phyloP scores from a whole-genome alignment of 2,888 invertebrate species.

The Volucella inflata region DNA sequence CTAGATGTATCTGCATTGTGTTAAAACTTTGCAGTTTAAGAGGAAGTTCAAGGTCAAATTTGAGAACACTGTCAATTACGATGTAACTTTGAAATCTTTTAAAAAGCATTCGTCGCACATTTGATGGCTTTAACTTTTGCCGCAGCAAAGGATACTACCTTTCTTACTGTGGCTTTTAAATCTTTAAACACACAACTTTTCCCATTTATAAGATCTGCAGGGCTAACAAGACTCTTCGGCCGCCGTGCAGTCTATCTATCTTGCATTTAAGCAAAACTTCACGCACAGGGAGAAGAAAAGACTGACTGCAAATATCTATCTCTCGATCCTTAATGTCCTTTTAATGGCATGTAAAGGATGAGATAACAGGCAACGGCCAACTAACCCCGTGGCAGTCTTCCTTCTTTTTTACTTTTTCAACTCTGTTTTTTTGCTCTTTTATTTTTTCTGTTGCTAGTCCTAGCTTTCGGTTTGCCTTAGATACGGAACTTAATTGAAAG shows the following conservation, averaged over 20 bases:
- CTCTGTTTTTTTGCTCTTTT: constrained; percentile 19
- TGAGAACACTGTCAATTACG: no score
- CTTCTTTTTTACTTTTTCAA: constrained; percentile 4
- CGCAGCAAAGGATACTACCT: no score
- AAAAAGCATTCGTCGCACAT: no score
- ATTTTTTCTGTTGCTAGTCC: constrained; percentile 23
- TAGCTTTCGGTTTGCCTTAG: constrained; percentile 56
- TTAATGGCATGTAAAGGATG: constrained; percentile 76
- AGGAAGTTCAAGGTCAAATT: no score
- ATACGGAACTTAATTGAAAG: constrained; percentile 73
- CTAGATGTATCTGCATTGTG: no score
- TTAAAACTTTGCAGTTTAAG: no score
- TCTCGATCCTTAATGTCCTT: constrained; percentile 75
- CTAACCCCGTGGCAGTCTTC: constrained; percentile 59
- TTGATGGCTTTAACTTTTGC: no score
- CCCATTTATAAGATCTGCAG: constrained; percentile 44
- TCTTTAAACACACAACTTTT: constrained; percentile 60
- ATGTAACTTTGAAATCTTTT: no score
- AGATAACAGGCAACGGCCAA: constrained; percentile 70
- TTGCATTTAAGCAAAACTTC: constrained; percentile 52
- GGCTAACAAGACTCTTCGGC: constrained; percentile 2
- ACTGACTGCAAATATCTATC: constrained; percentile 71
- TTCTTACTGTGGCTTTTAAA: no score
- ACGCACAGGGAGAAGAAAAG: constrained; percentile 14
- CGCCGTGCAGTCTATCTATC: constrained; percentile 41